Evolutionary conservation across 2,888 invertebrate genomes (phyloP).

Genomic region (Mesorhabditis spiculigera): DNA sequence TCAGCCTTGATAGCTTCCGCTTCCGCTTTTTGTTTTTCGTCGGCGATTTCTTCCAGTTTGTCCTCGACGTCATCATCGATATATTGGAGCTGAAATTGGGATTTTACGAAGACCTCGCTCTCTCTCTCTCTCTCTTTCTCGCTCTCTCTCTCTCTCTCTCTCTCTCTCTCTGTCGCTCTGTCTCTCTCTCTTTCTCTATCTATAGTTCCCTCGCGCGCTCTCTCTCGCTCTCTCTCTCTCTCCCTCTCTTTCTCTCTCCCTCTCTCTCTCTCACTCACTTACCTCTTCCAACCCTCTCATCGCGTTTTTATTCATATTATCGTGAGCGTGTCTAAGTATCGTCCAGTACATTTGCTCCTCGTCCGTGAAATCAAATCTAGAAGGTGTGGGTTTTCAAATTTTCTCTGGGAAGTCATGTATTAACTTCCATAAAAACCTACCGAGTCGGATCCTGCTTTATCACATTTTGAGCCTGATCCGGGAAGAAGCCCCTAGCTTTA

Average conservation of each 20-base stretch:
- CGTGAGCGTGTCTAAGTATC: conserved; percentile 58
- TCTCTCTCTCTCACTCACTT: conserved; percentile 17
- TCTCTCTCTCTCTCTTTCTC: too few species aligned
- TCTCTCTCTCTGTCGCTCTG: too few species aligned
- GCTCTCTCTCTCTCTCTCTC: too few species aligned
- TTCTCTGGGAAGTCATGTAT: neutral
- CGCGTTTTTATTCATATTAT: conserved; percentile 31
- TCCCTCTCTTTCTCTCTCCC: too few species aligned
- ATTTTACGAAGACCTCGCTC: too few species aligned
- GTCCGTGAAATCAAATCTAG: conserved; percentile 72
- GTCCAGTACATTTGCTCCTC: conserved; percentile 78
- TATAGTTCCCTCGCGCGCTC: too few species aligned
- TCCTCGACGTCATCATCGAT: conserved; percentile 47
- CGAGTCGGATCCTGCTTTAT: conserved; percentile 48
- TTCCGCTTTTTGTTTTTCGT: conserved; percentile 47
- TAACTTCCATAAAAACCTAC: conserved; percentile 7
- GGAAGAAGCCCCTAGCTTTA: conserved; percentile 13
- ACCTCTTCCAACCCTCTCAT: conserved; percentile 45
- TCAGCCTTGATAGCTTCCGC: conserved; percentile 21
- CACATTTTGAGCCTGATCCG: conserved; percentile 16
- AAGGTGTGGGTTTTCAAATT: neutral
- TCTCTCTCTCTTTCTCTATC: too few species aligned
- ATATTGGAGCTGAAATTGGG: conserved; percentile 43
- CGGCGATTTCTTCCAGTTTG: conserved; percentile 39
- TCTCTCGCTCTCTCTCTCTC: too few species aligned